These are phyloP conservation scores for Caenorhabditis brenneri DNA, from an alignment of 1,140 invertebrate species.

Conservation along the genomic window DNA sequence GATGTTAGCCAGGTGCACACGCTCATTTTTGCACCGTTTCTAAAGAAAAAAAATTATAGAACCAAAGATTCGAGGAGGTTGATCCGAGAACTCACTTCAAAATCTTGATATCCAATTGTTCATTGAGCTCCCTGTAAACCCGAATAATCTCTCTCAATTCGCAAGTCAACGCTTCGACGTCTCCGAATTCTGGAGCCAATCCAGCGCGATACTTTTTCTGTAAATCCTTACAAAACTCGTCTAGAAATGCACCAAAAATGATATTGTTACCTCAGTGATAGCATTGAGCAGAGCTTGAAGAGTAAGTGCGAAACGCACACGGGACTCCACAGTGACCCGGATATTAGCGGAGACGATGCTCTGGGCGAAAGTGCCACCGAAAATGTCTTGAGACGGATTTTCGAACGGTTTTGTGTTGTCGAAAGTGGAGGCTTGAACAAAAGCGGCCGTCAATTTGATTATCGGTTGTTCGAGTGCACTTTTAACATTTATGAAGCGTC, in stretches of 20 bases:
- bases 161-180: slow-evolving; percentile 1
- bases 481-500: background rate
- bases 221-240: background rate
- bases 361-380: background rate
- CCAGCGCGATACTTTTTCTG: slow-evolving; percentile 12
- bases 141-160: slow-evolving; percentile 9
- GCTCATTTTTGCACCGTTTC: slow-evolving; percentile 21
- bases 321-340: background rate
- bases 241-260: background rate
- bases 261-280: background rate
- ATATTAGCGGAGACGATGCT: background rate
- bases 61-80: no score
- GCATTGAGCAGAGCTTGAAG: background rate
- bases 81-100: background rate
- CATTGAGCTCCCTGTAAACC: slow-evolving; percentile 11
- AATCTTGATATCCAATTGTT: background rate
- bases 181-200: background rate
- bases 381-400: background rate
- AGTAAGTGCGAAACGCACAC: slow-evolving; percentile 1
- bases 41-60: background rate
- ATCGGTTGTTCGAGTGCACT: background rate
- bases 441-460: background rate
- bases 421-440: slow-evolving; percentile 12
- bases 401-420: slow-evolving; percentile 20
- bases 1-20: slow-evolving; percentile 8